Conservation (phyloP, 2,888 invertebrate genomes). For the Euspilapteryx auroguttella region DNA sequence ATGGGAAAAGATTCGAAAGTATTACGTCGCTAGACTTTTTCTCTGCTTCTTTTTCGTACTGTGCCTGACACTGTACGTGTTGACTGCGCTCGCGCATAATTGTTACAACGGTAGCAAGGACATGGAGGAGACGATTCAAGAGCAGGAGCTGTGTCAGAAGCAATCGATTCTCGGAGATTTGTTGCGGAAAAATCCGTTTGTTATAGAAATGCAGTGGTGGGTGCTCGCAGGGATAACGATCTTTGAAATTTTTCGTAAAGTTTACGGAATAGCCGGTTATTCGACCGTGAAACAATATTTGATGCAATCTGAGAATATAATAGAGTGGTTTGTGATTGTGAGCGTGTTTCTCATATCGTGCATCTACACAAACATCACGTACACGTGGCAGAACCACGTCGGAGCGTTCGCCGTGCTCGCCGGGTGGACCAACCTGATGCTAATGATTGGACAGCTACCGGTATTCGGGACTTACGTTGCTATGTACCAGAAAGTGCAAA, state of each 20-base stretch:
- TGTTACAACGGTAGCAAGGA: slow-evolving; percentile 82
- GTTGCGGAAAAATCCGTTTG: slow-evolving; percentile 71
- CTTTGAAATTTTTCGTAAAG: slow-evolving; percentile 78
- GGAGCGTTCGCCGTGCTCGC: slow-evolving; percentile 84
- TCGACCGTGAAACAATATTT: slow-evolving; percentile 81
- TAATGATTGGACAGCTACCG: slow-evolving; percentile 87
- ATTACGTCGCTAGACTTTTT: slow-evolving; percentile 78
- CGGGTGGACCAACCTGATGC: slow-evolving; percentile 88
- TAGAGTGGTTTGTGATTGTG: slow-evolving; percentile 85
- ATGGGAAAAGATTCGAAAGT: slow-evolving; percentile 89
- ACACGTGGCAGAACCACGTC: slow-evolving; percentile 85
- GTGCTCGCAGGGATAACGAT: slow-evolving; percentile 76
- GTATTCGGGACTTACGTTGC: slow-evolving; percentile 89
- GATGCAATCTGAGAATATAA: slow-evolving; percentile 81
- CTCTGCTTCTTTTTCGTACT: slow-evolving; percentile 80
- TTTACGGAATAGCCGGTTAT: slow-evolving; percentile 81
- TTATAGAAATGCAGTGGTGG: slow-evolving; percentile 85
- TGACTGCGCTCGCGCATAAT: slow-evolving; percentile 81
- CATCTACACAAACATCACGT: slow-evolving; percentile 72
- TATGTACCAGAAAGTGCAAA: slow-evolving; percentile 87
- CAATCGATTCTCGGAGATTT: slow-evolving; percentile 77
- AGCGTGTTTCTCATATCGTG: slow-evolving; percentile 84
- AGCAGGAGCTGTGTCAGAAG: slow-evolving; percentile 75
- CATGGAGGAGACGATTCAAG: slow-evolving; percentile 71
- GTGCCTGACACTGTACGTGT: slow-evolving; percentile 78